These are phyloP conservation scores for Uria lomvia DNA, from an alignment of 2,113 vertebrate genomes.

Conservation along the genomic window DNA sequence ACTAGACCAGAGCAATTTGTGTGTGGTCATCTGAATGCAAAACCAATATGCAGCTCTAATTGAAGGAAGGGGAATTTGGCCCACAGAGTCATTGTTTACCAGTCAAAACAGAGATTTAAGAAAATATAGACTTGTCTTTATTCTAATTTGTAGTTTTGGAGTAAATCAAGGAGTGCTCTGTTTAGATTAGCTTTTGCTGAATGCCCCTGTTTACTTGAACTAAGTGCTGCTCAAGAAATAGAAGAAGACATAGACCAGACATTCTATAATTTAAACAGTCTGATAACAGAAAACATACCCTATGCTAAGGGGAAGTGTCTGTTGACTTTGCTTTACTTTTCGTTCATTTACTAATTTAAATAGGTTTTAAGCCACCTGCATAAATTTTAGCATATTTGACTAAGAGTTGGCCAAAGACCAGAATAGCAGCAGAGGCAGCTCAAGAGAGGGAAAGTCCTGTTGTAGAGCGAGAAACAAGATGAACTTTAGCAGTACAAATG, in stretches of 20 bases:
- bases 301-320: conserved; percentile 9
- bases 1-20: neutral
- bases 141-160: conserved; percentile 26
- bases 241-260: conserved; percentile 46
- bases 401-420: neutral
- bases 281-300: conserved; percentile 20
- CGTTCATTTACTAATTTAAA: conserved; percentile 37
- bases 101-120: conserved; percentile 25
- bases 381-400: conserved; percentile 15
- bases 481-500: neutral
- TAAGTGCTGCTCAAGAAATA: conserved; percentile 34
- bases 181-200: conserved; percentile 49
- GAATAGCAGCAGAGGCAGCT: neutral
- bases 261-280: conserved; percentile 45
- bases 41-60: neutral
- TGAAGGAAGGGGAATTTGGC: neutral
- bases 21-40: conserved; percentile 22
- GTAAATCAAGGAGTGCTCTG: conserved; percentile 33
- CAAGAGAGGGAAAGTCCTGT: neutral
- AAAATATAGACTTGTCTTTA: conserved; percentile 42
- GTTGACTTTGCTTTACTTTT: conserved; percentile 50
- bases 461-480: neutral
- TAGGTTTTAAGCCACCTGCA: conserved; percentile 47
- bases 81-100: neutral
- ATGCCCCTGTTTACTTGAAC: conserved; percentile 32